These are phyloP conservation scores for Reinhardtius hippoglossoides DNA, from an alignment of 2,113 vertebrate species.

Conservation along the genomic window DNA sequence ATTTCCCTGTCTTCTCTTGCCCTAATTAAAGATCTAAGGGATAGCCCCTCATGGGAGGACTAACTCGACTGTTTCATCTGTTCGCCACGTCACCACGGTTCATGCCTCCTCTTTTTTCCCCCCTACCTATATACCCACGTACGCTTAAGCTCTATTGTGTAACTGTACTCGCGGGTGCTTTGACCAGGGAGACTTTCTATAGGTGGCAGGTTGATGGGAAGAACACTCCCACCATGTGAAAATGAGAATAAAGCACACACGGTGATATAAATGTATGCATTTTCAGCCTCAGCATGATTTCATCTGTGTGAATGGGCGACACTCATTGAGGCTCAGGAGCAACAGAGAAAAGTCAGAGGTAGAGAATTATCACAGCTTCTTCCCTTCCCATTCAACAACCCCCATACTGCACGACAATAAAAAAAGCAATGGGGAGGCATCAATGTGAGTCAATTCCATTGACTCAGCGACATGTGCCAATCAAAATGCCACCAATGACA, in stretches of 20 bases:
- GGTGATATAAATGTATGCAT: conserved; percentile 19
- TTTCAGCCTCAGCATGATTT: conserved; percentile 29
- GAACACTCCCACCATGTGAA: not conserved
- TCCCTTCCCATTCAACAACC: conserved; percentile 34
- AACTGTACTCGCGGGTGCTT: not conserved
- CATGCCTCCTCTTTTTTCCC: conserved; percentile 11
- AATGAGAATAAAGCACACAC: conserved; percentile 19
- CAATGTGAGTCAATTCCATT: conserved; percentile 52
- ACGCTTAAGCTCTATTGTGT: not conserved
- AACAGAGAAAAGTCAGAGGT: conserved; percentile 33
- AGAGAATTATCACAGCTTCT: conserved; percentile 50
- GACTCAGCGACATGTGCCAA: conserved; percentile 73
- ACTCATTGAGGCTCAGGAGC: conserved; percentile 15
- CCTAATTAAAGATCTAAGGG: conserved; percentile 79
- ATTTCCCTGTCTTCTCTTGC: conserved; percentile 66
- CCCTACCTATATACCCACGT: conserved; percentile 36
- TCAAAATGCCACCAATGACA: conserved; percentile 56
- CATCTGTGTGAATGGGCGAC: not conserved
- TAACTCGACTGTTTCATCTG: conserved; percentile 58
- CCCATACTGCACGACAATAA: too few relatives aligned
- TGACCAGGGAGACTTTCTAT: conserved; percentile 17
- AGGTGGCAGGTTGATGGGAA: conserved; percentile 18
- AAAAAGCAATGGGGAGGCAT: conserved; percentile 18
- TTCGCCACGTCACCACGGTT: conserved; percentile 32
- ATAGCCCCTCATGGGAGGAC: conserved; percentile 55